phyloP scores from a whole-genome alignment of 2,113 vertebrate species.

The Pseudois nayaur region DNA sequence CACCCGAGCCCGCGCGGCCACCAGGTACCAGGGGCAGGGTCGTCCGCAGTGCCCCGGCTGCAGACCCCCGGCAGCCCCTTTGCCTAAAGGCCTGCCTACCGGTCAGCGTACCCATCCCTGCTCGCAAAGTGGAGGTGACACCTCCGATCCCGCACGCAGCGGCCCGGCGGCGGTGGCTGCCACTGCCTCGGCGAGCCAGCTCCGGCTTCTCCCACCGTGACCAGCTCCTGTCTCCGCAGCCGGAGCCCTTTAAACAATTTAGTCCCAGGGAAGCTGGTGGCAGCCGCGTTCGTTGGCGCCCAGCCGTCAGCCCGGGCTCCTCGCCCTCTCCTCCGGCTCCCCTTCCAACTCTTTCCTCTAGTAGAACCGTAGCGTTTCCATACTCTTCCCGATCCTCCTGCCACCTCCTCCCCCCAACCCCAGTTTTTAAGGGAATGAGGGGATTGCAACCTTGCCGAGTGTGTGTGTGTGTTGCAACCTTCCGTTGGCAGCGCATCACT shows the following conservation, averaged over 20 bases:
- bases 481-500: slow-evolving; percentile 44
- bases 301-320: slow-evolving; percentile 24
- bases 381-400: neutral
- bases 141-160: slow-evolving; percentile 28
- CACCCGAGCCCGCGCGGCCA: neutral
- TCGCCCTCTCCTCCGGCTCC: slow-evolving; percentile 40
- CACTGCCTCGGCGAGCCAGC: neutral
- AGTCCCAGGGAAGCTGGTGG: slow-evolving; percentile 36
- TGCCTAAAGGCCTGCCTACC: slow-evolving; percentile 37
- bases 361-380: neutral
- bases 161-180: neutral
- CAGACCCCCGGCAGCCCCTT: neutral
- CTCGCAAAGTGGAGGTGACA: slow-evolving; percentile 47
- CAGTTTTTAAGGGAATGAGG: neutral
- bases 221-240: slow-evolving; percentile 26
- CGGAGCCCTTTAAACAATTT: slow-evolving; percentile 45
- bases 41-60: neutral
- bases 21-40: neutral
- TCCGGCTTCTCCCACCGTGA: neutral
- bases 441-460: slow-evolving; percentile 43
- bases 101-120: neutral
- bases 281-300: slow-evolving; percentile 37
- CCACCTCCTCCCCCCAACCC: neutral
- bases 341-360: slow-evolving; percentile 65
- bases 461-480: slow-evolving; percentile 50